Base-by-base conservation (phyloP, 2,113 vertebrate species). In the Brienomyrus brachyistius region DNA sequence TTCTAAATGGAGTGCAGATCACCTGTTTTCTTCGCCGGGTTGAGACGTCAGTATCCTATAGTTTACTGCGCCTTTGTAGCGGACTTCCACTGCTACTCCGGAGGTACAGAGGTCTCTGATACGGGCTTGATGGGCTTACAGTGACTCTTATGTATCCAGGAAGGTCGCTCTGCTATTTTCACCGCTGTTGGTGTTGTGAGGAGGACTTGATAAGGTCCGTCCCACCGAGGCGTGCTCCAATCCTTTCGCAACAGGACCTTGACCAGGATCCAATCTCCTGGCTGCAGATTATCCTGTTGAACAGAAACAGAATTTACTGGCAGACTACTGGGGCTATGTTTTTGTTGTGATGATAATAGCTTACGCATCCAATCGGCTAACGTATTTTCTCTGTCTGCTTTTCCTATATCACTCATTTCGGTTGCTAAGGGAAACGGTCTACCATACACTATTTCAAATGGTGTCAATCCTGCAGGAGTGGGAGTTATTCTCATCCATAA, bases 41-140 rank as follows among this genome's bases (percentile, higher is more conserved):
- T n/a, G n/a, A n/a, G n/a, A n/a, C n/a, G 40, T 40, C 40, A 40
- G 40, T 40, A 40, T 40, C 40, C 40, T 40, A 40, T 40, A 1
- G 40, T 1, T 40, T 40, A 1, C 40, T 40, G 40, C 1, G 40
- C 80, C 80, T 83, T 83, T 83, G 80, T 83, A 83, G 31, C 43
- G 43, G 80, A 83, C 80, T 83, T 83, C 80, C 80, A 47, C 80
- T 83, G 80, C 80, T 45, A 83, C 80, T 83, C 80, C 80, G 70
- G 1, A 23, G 70, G 27, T 77, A 31, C 1, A 31, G 6, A 2
- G 27, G 70, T 23, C 70, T 77, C 70, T n/a, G 27, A n/a, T 31
- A 77, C 4, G 70, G 70, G 70, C 27, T 77, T 77, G 11, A 77
- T 31, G 70, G 13, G 23, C 6, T 77, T 77, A 31, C 70, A 77